Percentiles rank a stretch among this genome's conserved stretches.
These are phyloP conservation scores for Prosopocoilus inquinatus DNA, from an alignment of 2,888 invertebrate genomes.

Conservation along the genomic window DNA sequence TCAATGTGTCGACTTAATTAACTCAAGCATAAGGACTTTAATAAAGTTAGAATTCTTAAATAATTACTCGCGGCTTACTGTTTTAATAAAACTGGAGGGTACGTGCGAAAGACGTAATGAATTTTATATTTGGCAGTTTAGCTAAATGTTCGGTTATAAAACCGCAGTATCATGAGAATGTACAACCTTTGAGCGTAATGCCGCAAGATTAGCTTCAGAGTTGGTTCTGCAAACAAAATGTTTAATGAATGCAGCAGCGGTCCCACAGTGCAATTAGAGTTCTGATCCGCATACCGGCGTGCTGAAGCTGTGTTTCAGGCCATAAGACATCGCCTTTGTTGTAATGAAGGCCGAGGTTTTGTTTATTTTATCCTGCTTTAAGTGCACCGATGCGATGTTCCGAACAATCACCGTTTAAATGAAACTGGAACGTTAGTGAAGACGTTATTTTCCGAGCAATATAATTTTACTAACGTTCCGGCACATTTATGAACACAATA, in stretches of 20 bases:
- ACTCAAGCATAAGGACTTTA: too few relatives aligned
- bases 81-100: not conserved
- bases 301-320: not conserved
- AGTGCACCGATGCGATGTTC: too few relatives aligned
- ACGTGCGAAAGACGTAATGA: not conserved
- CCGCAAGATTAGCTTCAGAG: constrained; percentile 22
- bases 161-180: constrained; percentile 19
- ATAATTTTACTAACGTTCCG: too few relatives aligned
- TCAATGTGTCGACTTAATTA: too few relatives aligned
- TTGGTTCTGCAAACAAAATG: constrained; percentile 25
- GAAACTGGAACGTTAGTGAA: too few relatives aligned
- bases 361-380: too few relatives aligned
- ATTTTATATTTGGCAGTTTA: constrained; percentile 16
- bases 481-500: too few relatives aligned
- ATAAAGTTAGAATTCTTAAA: too few relatives aligned
- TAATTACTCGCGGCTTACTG: too few relatives aligned
- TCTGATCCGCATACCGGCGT: constrained; percentile 17
- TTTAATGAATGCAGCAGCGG: constrained; percentile 22
- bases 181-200: constrained; percentile 24
- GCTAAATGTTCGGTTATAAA: constrained; percentile 22
- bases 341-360: not conserved
- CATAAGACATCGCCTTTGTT: not conserved
- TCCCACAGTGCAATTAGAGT: constrained; percentile 23
- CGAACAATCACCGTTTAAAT: too few relatives aligned
- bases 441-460: too few relatives aligned